Base-by-base conservation (phyloP, 2,113 vertebrate species). In the Petromus typicus region DNA sequence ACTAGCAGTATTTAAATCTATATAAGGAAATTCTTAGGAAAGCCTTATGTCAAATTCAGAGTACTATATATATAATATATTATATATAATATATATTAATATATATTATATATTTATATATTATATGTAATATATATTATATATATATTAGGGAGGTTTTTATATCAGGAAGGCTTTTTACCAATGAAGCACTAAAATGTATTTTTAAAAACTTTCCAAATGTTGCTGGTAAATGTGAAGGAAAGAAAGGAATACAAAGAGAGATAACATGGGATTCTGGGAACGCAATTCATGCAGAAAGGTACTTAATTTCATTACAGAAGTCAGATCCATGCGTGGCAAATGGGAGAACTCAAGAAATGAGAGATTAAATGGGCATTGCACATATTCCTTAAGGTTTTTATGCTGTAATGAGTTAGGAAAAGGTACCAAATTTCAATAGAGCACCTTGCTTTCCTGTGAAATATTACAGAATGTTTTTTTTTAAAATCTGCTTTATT, bases 401-500 rank as follows among this genome's bases (percentile, higher is more conserved):
- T 88, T 48, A 76, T 37, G 22, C 13, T n/a, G 1, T 45, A 59
- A 80, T 5, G 43, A 11, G 22, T 45, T 71, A 78, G 17, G 45
- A 14, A 71, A 81, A 73, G 30, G 66, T 3, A 67, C 57, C 67
- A 63, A 80, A 73, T 34, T 7, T 86, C 13, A 56, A 73, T 9
- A 64, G 0, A 76, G 30, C 20, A 95, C 11, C 83, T 56, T 27
- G 11, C 27, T 43, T 80, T 86, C 34, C 48, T 82, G 4, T 67
- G 25, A 91, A 64, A 87, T 59, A 71, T 37, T 66, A 90, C 32
- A 86, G 6, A 67, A 73, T 63, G n/a, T 75, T 83, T 86, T 86
- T 48, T 90, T 82, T 73, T 93, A 83, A 48, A 45, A 95, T 10
- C 20, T 61, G 76, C 5, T 83, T 86, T 25, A 67, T 54, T 96